These are phyloP conservation scores for Plestiodon gilberti DNA, from an alignment of 2,113 vertebrate genomes.

Conservation along the genomic window DNA sequence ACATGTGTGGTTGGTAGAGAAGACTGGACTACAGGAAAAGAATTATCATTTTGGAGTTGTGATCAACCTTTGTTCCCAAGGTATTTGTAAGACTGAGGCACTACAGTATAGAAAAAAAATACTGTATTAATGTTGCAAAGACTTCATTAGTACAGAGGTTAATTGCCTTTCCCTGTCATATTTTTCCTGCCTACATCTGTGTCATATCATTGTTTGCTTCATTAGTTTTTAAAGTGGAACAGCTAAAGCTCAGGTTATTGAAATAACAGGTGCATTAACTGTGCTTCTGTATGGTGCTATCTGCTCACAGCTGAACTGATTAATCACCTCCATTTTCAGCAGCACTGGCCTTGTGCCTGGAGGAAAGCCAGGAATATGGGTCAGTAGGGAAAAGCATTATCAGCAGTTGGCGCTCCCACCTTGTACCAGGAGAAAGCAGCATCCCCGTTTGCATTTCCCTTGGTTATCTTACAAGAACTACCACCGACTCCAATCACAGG, in stretches of 20 bases:
- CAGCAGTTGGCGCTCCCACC: slow-evolving; percentile 51
- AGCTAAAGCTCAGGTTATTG: slow-evolving; percentile 57
- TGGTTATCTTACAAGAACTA: slow-evolving; percentile 41
- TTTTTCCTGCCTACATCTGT: slow-evolving; percentile 73
- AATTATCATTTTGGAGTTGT: background rate
- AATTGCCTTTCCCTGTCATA: slow-evolving; percentile 76
- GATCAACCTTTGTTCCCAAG: slow-evolving; percentile 2
- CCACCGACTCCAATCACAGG: slow-evolving; percentile 47
- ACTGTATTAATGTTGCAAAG: slow-evolving; percentile 65
- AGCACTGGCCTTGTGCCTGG: slow-evolving; percentile 56
- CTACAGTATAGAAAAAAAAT: slow-evolving; percentile 44
- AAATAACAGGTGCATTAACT: slow-evolving; percentile 35
- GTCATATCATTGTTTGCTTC: slow-evolving; percentile 80
- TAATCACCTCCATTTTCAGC: slow-evolving; percentile 61
- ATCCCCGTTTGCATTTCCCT: slow-evolving; percentile 46
- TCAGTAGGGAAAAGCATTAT: slow-evolving; percentile 46
- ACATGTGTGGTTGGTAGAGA: background rate
- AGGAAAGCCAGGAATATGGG: slow-evolving; percentile 61
- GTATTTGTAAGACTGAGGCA: slow-evolving; percentile 1
- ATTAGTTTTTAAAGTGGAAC: slow-evolving; percentile 77
- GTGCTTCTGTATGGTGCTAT: slow-evolving; percentile 48
- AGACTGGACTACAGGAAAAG: background rate
- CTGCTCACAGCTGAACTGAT: slow-evolving; percentile 58
- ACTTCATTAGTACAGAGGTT: slow-evolving; percentile 70
- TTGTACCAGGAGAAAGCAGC: background rate